Percentiles rank a stretch among this genome's conserved stretches.
Conservation (phyloP, 2,888 invertebrate species). For the Dynastes maya region DNA sequence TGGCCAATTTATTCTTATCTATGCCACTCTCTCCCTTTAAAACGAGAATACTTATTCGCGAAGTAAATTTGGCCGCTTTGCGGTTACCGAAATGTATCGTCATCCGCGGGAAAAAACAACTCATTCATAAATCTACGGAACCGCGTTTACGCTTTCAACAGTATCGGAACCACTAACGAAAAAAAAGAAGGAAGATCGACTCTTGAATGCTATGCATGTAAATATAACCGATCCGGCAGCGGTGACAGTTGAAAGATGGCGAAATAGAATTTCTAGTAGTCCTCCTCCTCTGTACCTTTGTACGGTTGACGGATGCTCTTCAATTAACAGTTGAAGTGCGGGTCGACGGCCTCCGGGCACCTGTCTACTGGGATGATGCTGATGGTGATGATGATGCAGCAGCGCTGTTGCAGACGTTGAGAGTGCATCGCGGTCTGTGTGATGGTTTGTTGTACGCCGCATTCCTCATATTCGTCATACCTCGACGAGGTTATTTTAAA, state of each 20-base stretch:
- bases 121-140: constrained; percentile 22
- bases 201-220: constrained; percentile 8
- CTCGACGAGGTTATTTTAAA: constrained; percentile 47
- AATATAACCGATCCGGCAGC: constrained; percentile 29
- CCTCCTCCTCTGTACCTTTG: constrained; percentile 25
- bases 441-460: constrained; percentile 25
- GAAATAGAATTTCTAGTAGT: constrained; percentile 30
- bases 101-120: background rate
- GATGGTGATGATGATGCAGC: constrained; percentile 22
- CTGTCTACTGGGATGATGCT: constrained; percentile 51
- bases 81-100: background rate
- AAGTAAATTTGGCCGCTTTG: constrained; percentile 3
- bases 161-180: background rate
- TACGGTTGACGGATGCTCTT: constrained; percentile 53
- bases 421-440: constrained; percentile 25
- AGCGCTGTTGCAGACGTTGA: background rate
- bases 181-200: constrained; percentile 1
- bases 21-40: background rate
- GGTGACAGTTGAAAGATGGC: constrained; percentile 36
- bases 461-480: constrained; percentile 52
- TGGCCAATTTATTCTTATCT: background rate
- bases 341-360: constrained; percentile 58
- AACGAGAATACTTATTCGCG: background rate
- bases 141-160: constrained; percentile 3
- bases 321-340: constrained; percentile 54